Conservation (phyloP, 2,113 vertebrate genomes). For the Oncorhynchus masou region DNA sequence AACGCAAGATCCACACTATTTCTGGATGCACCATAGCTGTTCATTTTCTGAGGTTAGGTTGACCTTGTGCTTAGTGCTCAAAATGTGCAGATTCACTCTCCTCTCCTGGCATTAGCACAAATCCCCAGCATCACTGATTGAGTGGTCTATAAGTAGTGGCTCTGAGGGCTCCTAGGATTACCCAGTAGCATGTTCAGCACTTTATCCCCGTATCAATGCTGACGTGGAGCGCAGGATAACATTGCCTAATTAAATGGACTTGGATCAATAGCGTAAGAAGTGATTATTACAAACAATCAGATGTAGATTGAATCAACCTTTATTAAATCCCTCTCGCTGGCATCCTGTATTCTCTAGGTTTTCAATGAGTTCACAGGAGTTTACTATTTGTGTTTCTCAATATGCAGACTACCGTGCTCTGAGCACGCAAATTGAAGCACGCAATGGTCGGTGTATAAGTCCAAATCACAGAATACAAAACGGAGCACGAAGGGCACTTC, state of each 20-base stretch:
- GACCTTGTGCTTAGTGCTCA: slow-evolving; percentile 49
- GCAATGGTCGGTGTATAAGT: too few relatives aligned
- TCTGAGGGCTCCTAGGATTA: slow-evolving; percentile 60
- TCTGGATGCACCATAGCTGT: neutral
- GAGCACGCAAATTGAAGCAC: too few relatives aligned
- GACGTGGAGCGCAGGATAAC: slow-evolving; percentile 45
- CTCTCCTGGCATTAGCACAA: slow-evolving; percentile 56
- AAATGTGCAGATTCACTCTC: slow-evolving; percentile 45
- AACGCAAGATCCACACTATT: neutral
- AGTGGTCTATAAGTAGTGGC: slow-evolving; percentile 64
- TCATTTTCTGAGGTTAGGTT: slow-evolving; percentile 23
- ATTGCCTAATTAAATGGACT: slow-evolving; percentile 69
- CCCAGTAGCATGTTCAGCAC: slow-evolving; percentile 64
- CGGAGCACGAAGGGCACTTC: too few relatives aligned
- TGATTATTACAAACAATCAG: slow-evolving; percentile 49
- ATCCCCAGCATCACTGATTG: slow-evolving; percentile 64
- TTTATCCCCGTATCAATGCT: slow-evolving; percentile 63
- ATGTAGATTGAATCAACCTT: slow-evolving; percentile 33
- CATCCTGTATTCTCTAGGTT: neutral
- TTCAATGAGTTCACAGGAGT: neutral
- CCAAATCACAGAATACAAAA: too few relatives aligned
- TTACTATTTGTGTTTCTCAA: too few relatives aligned
- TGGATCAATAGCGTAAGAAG: slow-evolving; percentile 54
- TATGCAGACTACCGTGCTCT: too few relatives aligned
- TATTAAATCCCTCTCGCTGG: slow-evolving; percentile 17